Base-by-base conservation (phyloP, 2,113 vertebrate genomes). In the Prolemur simus region DNA sequence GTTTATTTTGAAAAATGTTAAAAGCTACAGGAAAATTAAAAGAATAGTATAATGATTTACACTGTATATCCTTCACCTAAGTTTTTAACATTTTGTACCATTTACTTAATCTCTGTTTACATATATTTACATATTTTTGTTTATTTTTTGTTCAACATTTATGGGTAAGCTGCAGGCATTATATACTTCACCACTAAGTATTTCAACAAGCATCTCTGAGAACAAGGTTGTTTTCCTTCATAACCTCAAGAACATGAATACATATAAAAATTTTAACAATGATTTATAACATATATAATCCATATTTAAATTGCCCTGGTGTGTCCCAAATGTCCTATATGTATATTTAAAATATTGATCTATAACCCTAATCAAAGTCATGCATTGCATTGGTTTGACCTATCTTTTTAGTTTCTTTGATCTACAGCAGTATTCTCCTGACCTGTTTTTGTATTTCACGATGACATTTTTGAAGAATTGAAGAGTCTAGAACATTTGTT, bases 1-100 rank as follows among this genome's bases (percentile, higher is more conserved):
- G 32, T 95, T 80, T 87, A 87, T 74, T 94, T 88, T 64, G 5
- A 85, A 76, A 93, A 91, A 32, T 39, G 25, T 32, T 92, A 39
- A 84, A 69, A 69, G 8, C 73, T 60, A 13, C 25, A 80, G 52
- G 42, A 64, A 89, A 82, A 73, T n/a, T 49, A 63, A 80, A 69
- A 93, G 15, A 56, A 69, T 23, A 71, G n/a, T 71, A 32, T 80
- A 60, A 58, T 71, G 21, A 80, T 58, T 18, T 81, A 29, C 6
- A 23, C 12, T 49, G 18, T 69, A n/a, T 80, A 63, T n/a, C 25
- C 60, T 34, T 91, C 56, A 95, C 39, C 39, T 34, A 94, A 68
- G 78, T 69, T 86, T 90, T 71, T 60, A 95, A 60, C 39, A 86
- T 78, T 78, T 95, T 68, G 34, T 13, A 90, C 69, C 39, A 78